Percentiles rank a stretch among this genome's conserved stretches.
Evolutionary conservation across 2,888 invertebrate genomes (phyloP).

Genomic region (Timema cristinae): DNA sequence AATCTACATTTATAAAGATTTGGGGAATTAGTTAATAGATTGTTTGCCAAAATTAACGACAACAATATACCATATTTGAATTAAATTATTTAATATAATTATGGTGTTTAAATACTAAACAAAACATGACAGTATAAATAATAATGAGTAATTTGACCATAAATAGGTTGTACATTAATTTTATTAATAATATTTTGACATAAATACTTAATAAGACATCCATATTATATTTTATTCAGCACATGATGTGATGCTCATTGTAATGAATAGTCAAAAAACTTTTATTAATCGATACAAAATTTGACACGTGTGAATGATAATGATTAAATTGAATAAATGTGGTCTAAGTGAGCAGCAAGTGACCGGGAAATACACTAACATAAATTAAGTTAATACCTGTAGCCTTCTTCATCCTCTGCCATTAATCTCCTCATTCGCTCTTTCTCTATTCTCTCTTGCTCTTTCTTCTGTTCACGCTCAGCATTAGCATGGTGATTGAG

Average conservation of each 20-base stretch:
- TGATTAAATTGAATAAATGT: background rate
- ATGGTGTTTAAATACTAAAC: no score
- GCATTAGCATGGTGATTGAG: conserved; percentile 57
- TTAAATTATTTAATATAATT: no score
- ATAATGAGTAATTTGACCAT: no score
- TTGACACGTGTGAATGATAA: no score
- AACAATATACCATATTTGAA: no score
- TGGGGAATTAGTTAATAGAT: no score
- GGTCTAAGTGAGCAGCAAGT: background rate
- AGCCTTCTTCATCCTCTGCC: conserved; percentile 63
- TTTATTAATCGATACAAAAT: background rate
- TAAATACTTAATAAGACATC: background rate
- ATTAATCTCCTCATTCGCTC: conserved; percentile 59
- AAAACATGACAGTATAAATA: no score
- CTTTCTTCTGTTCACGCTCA: conserved; percentile 60
- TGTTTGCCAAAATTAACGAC: no score
- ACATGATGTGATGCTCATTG: no score
- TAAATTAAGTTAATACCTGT: conserved; percentile 39
- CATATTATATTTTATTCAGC: no score
- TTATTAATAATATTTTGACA: background rate
- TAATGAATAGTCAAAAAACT: background rate
- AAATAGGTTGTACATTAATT: no score
- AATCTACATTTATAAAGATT: no score
- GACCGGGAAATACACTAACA: background rate
- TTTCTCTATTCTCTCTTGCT: conserved; percentile 59